Conservation (phyloP, 2,113 vertebrate genomes). For the Myrmecophaga tridactyla region DNA sequence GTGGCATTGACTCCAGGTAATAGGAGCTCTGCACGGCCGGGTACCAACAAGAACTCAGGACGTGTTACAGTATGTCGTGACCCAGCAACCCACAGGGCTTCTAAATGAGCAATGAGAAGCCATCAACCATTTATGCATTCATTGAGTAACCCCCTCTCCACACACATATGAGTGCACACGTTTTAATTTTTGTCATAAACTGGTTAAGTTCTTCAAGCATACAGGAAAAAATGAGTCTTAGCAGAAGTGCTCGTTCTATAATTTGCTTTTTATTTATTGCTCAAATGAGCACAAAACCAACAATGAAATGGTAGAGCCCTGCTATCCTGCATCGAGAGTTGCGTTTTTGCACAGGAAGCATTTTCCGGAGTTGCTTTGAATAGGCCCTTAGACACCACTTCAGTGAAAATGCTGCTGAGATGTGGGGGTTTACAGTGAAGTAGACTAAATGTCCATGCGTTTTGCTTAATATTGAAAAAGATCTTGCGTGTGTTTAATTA, state of each 20-base stretch:
- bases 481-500: conserved; percentile 3
- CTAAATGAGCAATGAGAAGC: background rate
- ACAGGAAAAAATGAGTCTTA: background rate
- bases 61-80: background rate
- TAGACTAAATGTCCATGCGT: background rate
- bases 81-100: background rate
- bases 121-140: background rate
- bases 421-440: background rate
- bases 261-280: conserved; percentile 57
- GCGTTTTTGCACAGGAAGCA: conserved; percentile 46
- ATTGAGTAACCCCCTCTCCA: too few relatives aligned
- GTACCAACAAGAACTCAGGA: background rate
- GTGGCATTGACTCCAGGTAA: background rate
- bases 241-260: conserved; percentile 5
- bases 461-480: conserved; percentile 59
- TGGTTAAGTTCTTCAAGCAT: background rate
- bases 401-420: conserved; percentile 52
- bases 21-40: background rate
- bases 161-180: background rate
- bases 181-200: background rate
- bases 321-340: conserved; percentile 32
- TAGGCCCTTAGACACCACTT: conserved; percentile 61
- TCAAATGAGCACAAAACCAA: conserved; percentile 30
- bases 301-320: conserved; percentile 27
- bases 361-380: conserved; percentile 65